Base-by-base conservation (phyloP, 1,140 invertebrate genomes). In the Leptonema lineaticorne region DNA sequence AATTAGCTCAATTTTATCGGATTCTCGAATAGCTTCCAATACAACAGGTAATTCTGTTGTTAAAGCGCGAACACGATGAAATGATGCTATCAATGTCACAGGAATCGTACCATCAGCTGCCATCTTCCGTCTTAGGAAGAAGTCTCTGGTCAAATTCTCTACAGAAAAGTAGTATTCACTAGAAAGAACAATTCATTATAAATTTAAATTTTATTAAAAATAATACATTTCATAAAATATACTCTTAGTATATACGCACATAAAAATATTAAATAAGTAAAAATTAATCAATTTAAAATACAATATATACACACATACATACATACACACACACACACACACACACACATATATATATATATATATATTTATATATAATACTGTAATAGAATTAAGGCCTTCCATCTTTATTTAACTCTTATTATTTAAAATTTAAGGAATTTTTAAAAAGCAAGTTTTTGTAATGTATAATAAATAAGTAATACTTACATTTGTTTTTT, bases 161-260 rank as follows among this genome's bases (percentile, higher is more conserved):
- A 92, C 90, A 77, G 95, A 97, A 83, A 99, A 99, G 86, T 99
- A 99, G 83, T 99, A 99, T 83, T 99, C 97, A 78, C 96, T 98
- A 82, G 29, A 88, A 85, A 73, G 74, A 60, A 69, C 57, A 27
- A 46, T n/a, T n/a, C n/a, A 58, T 28, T n/a, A n/a, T n/a, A n/a
- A n/a, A n/a, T n/a, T n/a, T n/a, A n/a, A n/a, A n/a, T n/a, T n/a
- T n/a, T n/a, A n/a, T n/a, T n/a, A n/a, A n/a, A 62, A 5, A 66
- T 64, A 45, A 67, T 58, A 18, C 62, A 50, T 29, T 45, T 58
- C 3, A n/a, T n/a, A n/a, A n/a, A n/a, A n/a, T n/a, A n/a, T n/a
- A 0, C 22, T 64, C 29, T 1, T n/a, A n/a, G n/a, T n/a, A n/a
- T n/a, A n/a, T n/a, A n/a, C n/a, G n/a, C n/a, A n/a, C n/a, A n/a